Percentiles rank a stretch among this genome's conserved stretches.
Evolutionary conservation across 1,140 invertebrate genomes (phyloP).

Genomic region (Euura lappo): DNA sequence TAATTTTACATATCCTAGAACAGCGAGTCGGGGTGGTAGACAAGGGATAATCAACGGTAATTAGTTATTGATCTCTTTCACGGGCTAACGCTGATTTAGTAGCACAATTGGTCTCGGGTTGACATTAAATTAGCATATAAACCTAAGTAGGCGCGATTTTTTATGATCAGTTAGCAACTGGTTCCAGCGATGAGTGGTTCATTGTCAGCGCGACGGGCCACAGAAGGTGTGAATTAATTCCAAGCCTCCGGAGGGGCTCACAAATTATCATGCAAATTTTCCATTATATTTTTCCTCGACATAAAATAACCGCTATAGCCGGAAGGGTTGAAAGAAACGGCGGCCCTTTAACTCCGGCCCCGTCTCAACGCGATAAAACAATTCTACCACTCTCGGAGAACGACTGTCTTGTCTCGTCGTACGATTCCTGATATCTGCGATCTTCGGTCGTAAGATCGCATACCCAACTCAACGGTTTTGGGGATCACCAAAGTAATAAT

Average conservation of each 20-base stretch:
- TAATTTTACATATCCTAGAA: not conserved
- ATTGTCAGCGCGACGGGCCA: slow-evolving; percentile 5
- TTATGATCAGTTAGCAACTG: slow-evolving; percentile 11
- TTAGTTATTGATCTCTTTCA: not conserved
- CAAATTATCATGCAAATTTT: slow-evolving; percentile 16
- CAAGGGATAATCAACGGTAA: not conserved
- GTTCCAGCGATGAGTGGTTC: not conserved
- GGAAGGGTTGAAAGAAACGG: not conserved
- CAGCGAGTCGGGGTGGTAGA: not conserved
- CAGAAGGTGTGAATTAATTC: slow-evolving; percentile 12
- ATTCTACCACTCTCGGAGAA: no score
- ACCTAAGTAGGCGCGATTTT: slow-evolving; percentile 12
- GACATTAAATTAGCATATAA: slow-evolving; percentile 10
- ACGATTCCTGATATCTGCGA: no score
- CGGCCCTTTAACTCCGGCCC: not conserved
- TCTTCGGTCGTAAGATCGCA: no score
- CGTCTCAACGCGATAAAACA: not conserved
- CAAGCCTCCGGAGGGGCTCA: not conserved
- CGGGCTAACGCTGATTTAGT: slow-evolving; percentile 10
- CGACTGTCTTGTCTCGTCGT: no score
- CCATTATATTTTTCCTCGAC: not conserved
- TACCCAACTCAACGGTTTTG: no score
- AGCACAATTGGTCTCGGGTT: slow-evolving; percentile 5
- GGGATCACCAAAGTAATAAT: no score
- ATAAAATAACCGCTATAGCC: not conserved